These are phyloP conservation scores for Achroia grisella DNA, from an alignment of 1,140 invertebrate genomes.

Conservation along the genomic window DNA sequence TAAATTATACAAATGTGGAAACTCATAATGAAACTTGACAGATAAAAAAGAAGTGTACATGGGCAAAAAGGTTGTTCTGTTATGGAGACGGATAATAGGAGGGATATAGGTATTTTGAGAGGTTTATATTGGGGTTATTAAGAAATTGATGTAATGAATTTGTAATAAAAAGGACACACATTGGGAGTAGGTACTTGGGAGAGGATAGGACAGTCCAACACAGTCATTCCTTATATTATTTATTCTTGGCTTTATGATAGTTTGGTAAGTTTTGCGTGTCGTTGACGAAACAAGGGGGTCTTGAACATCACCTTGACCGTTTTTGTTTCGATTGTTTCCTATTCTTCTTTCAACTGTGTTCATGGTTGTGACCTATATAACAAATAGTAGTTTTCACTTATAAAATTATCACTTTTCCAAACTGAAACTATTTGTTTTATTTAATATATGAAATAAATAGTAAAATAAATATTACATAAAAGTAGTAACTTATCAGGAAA, in stretches of 20 bases:
- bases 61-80: too few relatives aligned
- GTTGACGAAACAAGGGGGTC: slow-evolving; percentile 53
- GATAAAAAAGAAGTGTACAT: too few relatives aligned
- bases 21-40: too few relatives aligned
- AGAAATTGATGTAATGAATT: neutral
- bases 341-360: slow-evolving; percentile 18
- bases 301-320: slow-evolving; percentile 51
- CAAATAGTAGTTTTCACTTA: neutral
- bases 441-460: too few relatives aligned
- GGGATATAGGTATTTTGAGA: too few relatives aligned
- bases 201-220: slow-evolving; percentile 34
- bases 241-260: slow-evolving; percentile 35
- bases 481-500: too few relatives aligned
- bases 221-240: slow-evolving; percentile 25
- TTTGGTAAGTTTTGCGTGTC: slow-evolving; percentile 12
- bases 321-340: slow-evolving; percentile 11
- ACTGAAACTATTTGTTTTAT: too few relatives aligned
- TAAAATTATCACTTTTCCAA: too few relatives aligned
- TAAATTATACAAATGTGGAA: too few relatives aligned
- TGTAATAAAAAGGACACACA: slow-evolving; percentile 12
- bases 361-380: slow-evolving; percentile 15
- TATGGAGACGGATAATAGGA: too few relatives aligned
- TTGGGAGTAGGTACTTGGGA: slow-evolving; percentile 39
- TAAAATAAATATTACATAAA: too few relatives aligned
- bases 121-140: too few relatives aligned